Evolutionary conservation across 2,888 invertebrate genomes (phyloP), one percentile per base, ranked within the genome.

Genomic region (Perizoma flavofasciatum): DNA sequence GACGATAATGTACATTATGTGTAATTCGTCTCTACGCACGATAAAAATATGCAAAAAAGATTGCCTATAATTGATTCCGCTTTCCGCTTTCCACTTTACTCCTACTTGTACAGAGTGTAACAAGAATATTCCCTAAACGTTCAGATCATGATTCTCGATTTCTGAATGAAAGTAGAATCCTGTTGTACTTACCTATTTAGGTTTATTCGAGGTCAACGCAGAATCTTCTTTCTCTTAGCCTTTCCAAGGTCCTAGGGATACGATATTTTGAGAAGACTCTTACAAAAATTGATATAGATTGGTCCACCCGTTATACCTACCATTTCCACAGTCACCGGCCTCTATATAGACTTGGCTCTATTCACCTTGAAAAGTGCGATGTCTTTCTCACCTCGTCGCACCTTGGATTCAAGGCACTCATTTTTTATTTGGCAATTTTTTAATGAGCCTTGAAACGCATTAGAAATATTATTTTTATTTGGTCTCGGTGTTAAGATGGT

Each of bases 361-460:
- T 55, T 55, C 46, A 70, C 82, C 82, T 83, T 83, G 81, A 68
- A 59, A 67, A 76, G 72, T 71, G 71, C 74, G 71, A 79, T 76
- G 79, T 79, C 77, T 82, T 68, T 78, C 71, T 82, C 72, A 75
- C 82, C 79, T 83, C 59, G 59, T 11, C 59, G 60, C 56, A 53
- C 56, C 65, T 67, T 68, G 64, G 56, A 62, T 69, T 77, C 83
- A 82, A 83, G 84, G 83, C 69, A 68, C 70, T 68, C 68, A 71
- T 78, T 79, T 74, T 75, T 78, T 73, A 71, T 70, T 66, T 64
- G 56, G 54, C 55, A 48, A 70, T 63, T 77, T 77, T 78, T 77
- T 54, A 63, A 59, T 40, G 53, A 67, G 66, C 71, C 70, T 67
- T 69, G 70, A 70, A 66, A 71, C 57, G 62, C 63, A 63, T 60